A percentile compares a stretch with the other conserved stretches of the same genome.
Conservation (phyloP, 2,888 invertebrate genomes). For the Caenorhabditis afra region DNA sequence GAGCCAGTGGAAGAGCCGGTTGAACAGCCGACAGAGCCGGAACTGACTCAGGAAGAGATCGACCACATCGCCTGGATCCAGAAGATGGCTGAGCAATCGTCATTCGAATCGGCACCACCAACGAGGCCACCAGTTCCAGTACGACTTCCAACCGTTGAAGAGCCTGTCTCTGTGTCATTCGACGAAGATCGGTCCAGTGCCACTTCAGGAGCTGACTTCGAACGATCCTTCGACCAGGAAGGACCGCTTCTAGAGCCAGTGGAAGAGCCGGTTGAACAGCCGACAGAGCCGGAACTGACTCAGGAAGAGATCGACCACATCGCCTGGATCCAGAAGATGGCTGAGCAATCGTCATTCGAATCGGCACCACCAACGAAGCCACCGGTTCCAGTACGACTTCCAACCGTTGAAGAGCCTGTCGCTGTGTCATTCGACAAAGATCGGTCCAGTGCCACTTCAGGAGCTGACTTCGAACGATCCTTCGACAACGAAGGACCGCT, state of each 20-base stretch:
- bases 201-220: conserved; percentile 7
- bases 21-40: conserved; percentile 1
- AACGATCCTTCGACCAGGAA: conserved; percentile 14
- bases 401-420: conserved; percentile 12
- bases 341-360: conserved; percentile 32
- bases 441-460: conserved; percentile 45
- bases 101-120: conserved; percentile 23
- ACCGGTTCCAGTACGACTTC: conserved; percentile 7
- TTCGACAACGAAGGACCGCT: conserved; percentile 11
- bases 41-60: conserved; percentile 31
- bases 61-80: conserved; percentile 44
- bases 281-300: conserved; percentile 13
- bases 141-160: not conserved
- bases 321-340: conserved; percentile 30
- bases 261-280: not conserved
- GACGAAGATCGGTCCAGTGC: conserved; percentile 9
- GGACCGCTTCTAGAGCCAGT: conserved; percentile 10
- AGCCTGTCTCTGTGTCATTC: not conserved
- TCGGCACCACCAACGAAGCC: conserved; percentile 15
- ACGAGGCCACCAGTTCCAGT: not conserved
- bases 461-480: conserved; percentile 41
- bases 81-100: conserved; percentile 24
- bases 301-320: conserved; percentile 44
- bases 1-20: conserved; percentile 23
- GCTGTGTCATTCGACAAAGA: not conserved